A percentile compares a stretch with the other conserved stretches of the same genome.
Conservation (phyloP, 2,888 invertebrate species). For the Plagodis dolabraria region DNA sequence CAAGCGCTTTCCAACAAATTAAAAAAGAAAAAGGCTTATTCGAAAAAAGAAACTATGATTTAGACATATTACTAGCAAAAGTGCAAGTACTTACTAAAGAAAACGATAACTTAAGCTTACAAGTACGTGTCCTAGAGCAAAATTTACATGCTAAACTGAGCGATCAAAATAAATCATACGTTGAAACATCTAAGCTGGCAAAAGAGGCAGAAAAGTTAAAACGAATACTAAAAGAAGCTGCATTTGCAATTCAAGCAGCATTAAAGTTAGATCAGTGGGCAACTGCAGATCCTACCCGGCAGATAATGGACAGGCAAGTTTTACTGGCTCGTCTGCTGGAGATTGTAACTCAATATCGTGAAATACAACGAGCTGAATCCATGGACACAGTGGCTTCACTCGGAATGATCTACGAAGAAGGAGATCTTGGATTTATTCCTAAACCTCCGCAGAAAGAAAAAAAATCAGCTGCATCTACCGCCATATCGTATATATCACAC, state of each 20-base stretch:
- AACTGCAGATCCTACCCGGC: slow-evolving; percentile 58
- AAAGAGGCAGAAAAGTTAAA: slow-evolving; percentile 84
- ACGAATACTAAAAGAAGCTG: slow-evolving; percentile 86
- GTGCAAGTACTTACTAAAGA: slow-evolving; percentile 71
- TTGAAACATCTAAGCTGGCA: slow-evolving; percentile 73
- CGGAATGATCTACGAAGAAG: slow-evolving; percentile 84
- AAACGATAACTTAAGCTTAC: slow-evolving; percentile 73
- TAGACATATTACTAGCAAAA: slow-evolving; percentile 67
- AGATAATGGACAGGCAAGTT: slow-evolving; percentile 74
- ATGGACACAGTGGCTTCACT: slow-evolving; percentile 77
- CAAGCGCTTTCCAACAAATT: slow-evolving; percentile 82
- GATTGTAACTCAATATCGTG: slow-evolving; percentile 75
- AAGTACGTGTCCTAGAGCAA: slow-evolving; percentile 82
- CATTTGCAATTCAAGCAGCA: slow-evolving; percentile 85
- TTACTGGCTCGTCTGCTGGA: slow-evolving; percentile 84
- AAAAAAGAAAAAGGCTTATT: slow-evolving; percentile 72
- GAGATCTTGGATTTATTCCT: slow-evolving; percentile 88
- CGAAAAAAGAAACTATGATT: slow-evolving; percentile 69
- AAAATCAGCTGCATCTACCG: slow-evolving; percentile 46
- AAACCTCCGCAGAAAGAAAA: slow-evolving; percentile 66
- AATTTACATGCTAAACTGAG: slow-evolving; percentile 80
- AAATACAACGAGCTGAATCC: slow-evolving; percentile 68
- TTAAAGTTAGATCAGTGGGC: slow-evolving; percentile 80
- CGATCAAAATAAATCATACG: slow-evolving; percentile 74
- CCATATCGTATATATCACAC: slow-evolving; percentile 37